A percentile compares a stretch with the other conserved stretches of the same genome.
phyloP scores from a whole-genome alignment of 2,888 invertebrate species.

The Nephrotoma flavescens region DNA sequence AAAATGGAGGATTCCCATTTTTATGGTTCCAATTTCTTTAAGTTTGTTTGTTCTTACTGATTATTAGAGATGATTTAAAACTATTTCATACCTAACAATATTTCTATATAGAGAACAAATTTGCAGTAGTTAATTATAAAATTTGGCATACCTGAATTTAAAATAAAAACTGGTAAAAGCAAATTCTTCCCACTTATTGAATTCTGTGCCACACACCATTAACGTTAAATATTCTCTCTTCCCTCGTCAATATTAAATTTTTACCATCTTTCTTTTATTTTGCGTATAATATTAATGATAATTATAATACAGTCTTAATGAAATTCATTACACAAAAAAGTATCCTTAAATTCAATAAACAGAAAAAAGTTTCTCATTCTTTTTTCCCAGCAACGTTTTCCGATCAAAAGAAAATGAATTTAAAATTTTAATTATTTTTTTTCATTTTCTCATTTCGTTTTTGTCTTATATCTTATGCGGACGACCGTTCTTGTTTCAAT shows the following conservation, averaged over 20 bases:
- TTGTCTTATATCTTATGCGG: background rate
- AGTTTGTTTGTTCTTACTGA: no score
- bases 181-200: background rate
- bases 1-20: no score
- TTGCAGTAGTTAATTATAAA: background rate
- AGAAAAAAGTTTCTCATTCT: background rate
- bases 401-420: background rate
- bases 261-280: background rate
- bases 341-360: conserved; percentile 2
- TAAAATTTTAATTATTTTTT: background rate
- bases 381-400: background rate
- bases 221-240: background rate
- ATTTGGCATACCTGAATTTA: background rate
- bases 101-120: background rate
- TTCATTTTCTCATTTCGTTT: background rate
- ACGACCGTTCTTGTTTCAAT: background rate
- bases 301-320: background rate
- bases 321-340: background rate
- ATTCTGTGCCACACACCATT: background rate
- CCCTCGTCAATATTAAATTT: background rate
- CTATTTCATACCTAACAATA: no score
- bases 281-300: background rate
- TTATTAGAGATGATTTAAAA: no score
- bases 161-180: background rate
- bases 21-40: no score